Conservation (phyloP, 1,140 invertebrate species). For the Delia radicum region DNA sequence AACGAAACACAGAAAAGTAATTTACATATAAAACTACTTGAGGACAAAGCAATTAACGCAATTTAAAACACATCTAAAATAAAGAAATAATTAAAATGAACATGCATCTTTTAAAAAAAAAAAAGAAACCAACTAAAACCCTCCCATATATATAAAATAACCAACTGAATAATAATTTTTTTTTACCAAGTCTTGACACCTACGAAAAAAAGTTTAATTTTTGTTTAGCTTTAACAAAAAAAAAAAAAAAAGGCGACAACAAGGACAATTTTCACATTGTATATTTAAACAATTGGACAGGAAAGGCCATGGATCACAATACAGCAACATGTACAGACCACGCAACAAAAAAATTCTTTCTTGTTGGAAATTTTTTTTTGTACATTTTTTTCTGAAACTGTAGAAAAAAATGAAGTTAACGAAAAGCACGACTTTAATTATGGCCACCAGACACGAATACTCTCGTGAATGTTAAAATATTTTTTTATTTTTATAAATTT, state of each 20-base stretch:
- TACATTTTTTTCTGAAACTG: not conserved
- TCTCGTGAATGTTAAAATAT: conserved; percentile 29
- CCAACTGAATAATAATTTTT: not conserved
- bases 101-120: not conserved
- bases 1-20: not conserved
- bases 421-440: conserved; percentile 30
- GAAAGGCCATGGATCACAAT: conserved; percentile 10
- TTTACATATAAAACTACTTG: not conserved
- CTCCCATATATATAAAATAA: not conserved
- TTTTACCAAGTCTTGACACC: not conserved
- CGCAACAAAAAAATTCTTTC: not conserved
- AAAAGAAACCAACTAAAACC: not conserved
- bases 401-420: conserved; percentile 22
- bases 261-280: conserved; percentile 30
- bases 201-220: not conserved
- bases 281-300: conserved; percentile 23
- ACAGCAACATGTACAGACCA: not conserved
- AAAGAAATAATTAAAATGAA: conserved; percentile 19
- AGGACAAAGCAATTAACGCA: conserved; percentile 17
- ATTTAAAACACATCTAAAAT: conserved; percentile 19
- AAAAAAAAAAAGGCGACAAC: conserved; percentile 25
- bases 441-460: conserved; percentile 27
- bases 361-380: not conserved
- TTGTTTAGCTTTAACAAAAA: not conserved
- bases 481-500: too few species aligned